Conservation (phyloP, 2,797 vertebrate species). For the Numenius phaeopus region DNA sequence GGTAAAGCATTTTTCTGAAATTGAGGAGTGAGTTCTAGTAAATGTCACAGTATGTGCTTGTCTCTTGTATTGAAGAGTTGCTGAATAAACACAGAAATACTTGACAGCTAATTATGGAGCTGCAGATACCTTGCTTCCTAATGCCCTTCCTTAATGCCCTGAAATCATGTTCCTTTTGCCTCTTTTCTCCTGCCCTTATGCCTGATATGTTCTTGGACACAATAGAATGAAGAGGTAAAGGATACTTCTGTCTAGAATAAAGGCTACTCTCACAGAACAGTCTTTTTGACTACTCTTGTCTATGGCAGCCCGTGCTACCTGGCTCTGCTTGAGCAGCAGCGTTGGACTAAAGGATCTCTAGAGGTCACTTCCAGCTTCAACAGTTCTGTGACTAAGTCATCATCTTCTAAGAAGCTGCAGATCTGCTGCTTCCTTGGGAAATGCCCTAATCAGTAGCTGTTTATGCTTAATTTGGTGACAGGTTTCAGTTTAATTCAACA, state of each 20-base stretch:
- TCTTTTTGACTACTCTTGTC: not conserved
- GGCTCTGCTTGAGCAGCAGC: not conserved
- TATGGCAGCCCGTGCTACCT: accelerated
- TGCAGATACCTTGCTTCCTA: not conserved
- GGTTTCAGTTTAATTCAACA: not conserved
- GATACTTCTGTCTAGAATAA: not conserved
- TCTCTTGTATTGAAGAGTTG: not conserved
- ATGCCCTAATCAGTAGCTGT: not conserved
- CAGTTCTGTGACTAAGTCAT: not conserved
- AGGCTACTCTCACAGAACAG: not conserved
- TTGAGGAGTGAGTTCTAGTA: not conserved
- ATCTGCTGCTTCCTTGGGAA: not conserved
- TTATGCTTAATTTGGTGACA: not conserved
- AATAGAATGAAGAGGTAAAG: not conserved
- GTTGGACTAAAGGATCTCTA: not conserved
- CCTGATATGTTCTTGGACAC: not conserved
- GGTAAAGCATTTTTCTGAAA: not conserved
- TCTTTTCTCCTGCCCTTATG: not conserved
- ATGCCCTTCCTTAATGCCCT: not conserved
- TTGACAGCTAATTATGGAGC: not conserved
- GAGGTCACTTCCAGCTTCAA: not conserved
- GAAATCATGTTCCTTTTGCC: not conserved
- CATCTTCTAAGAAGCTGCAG: not conserved
- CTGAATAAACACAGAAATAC: not conserved
- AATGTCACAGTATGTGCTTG: not conserved